phyloP scores from a whole-genome alignment of 2,888 invertebrate genomes.

The Sarcophaga subvicina region DNA sequence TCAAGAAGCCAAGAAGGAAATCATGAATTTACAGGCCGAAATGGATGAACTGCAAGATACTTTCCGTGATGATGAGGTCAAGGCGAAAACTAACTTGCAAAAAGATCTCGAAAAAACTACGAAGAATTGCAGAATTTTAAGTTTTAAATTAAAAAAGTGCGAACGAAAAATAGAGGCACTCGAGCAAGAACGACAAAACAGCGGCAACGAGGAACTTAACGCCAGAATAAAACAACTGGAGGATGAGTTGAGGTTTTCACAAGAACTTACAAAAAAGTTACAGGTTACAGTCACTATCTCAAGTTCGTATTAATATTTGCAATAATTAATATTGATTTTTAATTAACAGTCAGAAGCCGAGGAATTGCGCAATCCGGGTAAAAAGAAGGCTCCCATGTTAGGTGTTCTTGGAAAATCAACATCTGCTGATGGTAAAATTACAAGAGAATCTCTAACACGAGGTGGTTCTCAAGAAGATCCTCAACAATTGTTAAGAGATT shows the following conservation, averaged over 20 bases:
- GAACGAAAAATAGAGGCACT: conserved; percentile 94
- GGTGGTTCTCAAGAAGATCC: conserved; percentile 92
- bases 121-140: conserved; percentile 98
- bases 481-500: conserved; percentile 90
- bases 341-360: conserved; percentile 78
- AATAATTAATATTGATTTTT: background rate
- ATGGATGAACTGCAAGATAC: conserved; percentile 99
- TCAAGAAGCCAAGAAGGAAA: conserved; percentile 95
- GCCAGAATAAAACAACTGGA: conserved; percentile 91
- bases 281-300: conserved; percentile 82
- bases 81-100: conserved; percentile 96
- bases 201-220: conserved; percentile 85
- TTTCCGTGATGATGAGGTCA: conserved; percentile 97
- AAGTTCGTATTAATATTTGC: conserved; percentile 9
- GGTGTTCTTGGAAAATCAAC: conserved; percentile 84
- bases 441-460: conserved; percentile 88
- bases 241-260: conserved; percentile 91
- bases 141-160: conserved; percentile 98
- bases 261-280: conserved; percentile 87
- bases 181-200: conserved; percentile 91
- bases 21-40: conserved; percentile 96
- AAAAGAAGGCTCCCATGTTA: conserved; percentile 85
- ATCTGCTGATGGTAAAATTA: conserved; percentile 87
- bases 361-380: conserved; percentile 79
- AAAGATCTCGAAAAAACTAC: conserved; percentile 98